phyloP scores from a whole-genome alignment of 2,888 invertebrate genomes.

The Atethmia centrago region DNA sequence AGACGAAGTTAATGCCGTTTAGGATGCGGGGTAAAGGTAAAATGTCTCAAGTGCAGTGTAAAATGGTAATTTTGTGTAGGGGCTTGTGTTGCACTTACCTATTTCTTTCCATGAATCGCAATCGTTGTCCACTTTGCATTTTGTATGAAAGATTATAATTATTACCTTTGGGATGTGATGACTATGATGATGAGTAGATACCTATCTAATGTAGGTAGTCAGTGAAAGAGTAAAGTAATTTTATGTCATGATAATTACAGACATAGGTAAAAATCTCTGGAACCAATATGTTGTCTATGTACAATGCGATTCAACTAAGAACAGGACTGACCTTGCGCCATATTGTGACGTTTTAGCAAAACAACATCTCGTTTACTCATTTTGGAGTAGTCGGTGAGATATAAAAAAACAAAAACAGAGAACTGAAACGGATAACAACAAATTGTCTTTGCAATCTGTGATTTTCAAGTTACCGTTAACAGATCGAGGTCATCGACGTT shows the following conservation, averaged over 20 bases:
- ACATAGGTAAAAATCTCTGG: background rate
- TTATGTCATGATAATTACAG: background rate
- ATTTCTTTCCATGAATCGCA: background rate
- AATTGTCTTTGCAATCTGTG: too few relatives aligned
- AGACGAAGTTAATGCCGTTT: constrained; percentile 76
- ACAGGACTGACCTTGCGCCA: too few relatives aligned
- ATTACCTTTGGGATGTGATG: background rate
- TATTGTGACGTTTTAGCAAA: too few relatives aligned
- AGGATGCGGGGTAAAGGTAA: constrained; percentile 38
- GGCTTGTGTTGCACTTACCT: background rate
- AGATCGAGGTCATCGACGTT: too few relatives aligned
- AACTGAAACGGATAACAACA: too few relatives aligned
- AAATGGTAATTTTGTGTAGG: constrained; percentile 26
- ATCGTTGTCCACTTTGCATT: background rate
- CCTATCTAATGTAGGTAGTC: background rate
- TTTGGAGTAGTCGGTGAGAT: too few relatives aligned
- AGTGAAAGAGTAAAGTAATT: background rate
- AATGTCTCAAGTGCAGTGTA: constrained; percentile 36
- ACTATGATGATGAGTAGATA: background rate
- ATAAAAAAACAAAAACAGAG: too few relatives aligned
- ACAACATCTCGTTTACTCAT: too few relatives aligned
- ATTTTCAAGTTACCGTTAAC: too few relatives aligned
- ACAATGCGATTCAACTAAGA: too few relatives aligned
- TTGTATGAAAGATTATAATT: background rate
- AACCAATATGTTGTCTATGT: background rate